Base-by-base conservation (phyloP, 2,888 invertebrate genomes). In the Lasiommata megera region DNA sequence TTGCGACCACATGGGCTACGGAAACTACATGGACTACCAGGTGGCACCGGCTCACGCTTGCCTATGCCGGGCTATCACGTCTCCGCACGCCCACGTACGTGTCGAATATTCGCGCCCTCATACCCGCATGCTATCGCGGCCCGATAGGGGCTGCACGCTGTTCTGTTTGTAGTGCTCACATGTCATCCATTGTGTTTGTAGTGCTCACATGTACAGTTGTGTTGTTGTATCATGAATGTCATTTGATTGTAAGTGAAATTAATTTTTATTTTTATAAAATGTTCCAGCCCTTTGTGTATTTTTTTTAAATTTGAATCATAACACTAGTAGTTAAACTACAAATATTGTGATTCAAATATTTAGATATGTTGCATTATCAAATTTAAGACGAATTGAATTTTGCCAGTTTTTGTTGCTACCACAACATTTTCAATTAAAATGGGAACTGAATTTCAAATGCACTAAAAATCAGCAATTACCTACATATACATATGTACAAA, bases 1-100 rank as follows among this genome's bases (percentile, higher is more conserved):
- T 75, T 97, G 97, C 93, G 96, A 96, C 92, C 97, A 97, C 92
- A 95, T 97, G 95, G 97, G 97, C 81, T 96, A 96, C 92, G 97
- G 97, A 74, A 97, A 97, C 92, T 96, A 94, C 84, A 94, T 96
- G 94, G 96, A 96, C 92, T 96, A 96, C 91, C 96, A 96, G 94
- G 95, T 95, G 86, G 83, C 87, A 72, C 84, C 88, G 73, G 86
- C 85, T 69, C 88, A 88, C 78, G 87, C 86, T 77, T 89, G 89
- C 76, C 78, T 88, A 69, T 89, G 89, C 79, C 88, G 89, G 77
- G 89, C 89, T 70, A 84, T 89, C 83, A 88, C 88, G 74, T 88
- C 88, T 71, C 89, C 89, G 76, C 89, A 88, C 83, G 89, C 89
- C 76, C 89, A 89, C 84, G 89, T 89, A 88, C 76, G 89, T 88